These are phyloP conservation scores for Marmota monax DNA, from an alignment of 2,113 vertebrate genomes.

Conservation along the genomic window DNA sequence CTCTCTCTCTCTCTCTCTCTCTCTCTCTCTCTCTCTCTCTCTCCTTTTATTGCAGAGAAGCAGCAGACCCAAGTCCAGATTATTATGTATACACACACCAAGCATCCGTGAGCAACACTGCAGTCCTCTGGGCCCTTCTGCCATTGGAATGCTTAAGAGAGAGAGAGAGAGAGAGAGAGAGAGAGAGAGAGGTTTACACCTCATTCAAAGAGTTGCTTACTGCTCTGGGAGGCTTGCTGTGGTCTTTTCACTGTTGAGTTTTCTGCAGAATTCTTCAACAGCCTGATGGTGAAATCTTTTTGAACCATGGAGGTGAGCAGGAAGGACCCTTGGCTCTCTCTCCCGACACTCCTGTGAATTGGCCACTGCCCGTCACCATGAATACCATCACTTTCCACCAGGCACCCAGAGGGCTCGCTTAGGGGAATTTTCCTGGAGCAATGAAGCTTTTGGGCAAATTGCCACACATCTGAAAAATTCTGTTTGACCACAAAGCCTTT, in stretches of 20 bases:
- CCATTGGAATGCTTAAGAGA: neutral
- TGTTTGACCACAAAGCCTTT: neutral
- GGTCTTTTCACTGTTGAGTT: neutral
- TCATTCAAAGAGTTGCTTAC: neutral
- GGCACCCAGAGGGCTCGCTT: neutral
- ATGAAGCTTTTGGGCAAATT: constrained; percentile 30
- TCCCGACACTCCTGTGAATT: neutral
- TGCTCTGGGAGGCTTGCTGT: constrained; percentile 29
- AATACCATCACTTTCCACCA: neutral
- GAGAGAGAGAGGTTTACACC: neutral
- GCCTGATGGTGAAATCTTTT: neutral
- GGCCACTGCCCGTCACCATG: neutral
- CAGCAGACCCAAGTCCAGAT: neutral
- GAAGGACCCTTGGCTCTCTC: neutral
- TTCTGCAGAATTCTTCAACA: constrained; percentile 7
- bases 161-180: neutral
- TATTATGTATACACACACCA: too few species aligned
- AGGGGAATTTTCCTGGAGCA: neutral
- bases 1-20: neutral
- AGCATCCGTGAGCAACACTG: neutral
- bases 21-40: neutral
- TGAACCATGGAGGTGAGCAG: neutral
- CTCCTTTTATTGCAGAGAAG: neutral
- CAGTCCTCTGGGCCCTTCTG: neutral
- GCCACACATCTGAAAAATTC: neutral